These are phyloP conservation scores for Drosophila rhopaloa DNA, from an alignment of 1,140 invertebrate genomes.

Conservation along the genomic window DNA sequence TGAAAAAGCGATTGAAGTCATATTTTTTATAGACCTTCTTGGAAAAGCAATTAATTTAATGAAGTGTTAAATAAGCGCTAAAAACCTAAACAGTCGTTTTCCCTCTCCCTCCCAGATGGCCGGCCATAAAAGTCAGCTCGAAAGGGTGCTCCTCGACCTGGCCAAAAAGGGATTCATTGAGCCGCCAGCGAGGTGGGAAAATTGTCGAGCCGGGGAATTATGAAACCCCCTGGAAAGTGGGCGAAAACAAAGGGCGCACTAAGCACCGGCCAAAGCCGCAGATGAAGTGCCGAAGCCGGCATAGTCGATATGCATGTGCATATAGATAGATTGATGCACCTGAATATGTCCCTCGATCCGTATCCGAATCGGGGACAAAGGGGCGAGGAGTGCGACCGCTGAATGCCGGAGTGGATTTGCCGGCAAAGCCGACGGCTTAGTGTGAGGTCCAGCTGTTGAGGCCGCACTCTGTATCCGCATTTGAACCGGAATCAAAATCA, in stretches of 20 bases:
- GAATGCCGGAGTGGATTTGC: constrained; percentile 42
- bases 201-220: constrained; percentile 20
- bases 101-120: background rate
- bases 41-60: background rate
- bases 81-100: constrained; percentile 1
- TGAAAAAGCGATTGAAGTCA: no score
- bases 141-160: constrained; percentile 22
- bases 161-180: constrained; percentile 3
- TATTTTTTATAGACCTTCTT: background rate
- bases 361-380: constrained; percentile 22
- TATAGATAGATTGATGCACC: background rate
- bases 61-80: background rate
- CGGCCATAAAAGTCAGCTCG: constrained; percentile 5
- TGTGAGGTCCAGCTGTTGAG: constrained; percentile 40
- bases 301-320: background rate
- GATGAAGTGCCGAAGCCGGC: constrained; percentile 15
- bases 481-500: constrained; percentile 1
- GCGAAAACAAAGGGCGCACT: constrained; percentile 35
- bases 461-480: constrained; percentile 2
- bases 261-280: constrained; percentile 31
- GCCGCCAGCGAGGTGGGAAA: constrained; percentile 7
- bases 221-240: constrained; percentile 7
- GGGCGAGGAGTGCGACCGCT: background rate
- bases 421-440: constrained; percentile 48
- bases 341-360: constrained; percentile 8